phyloP scores from a whole-genome alignment of 2,113 vertebrate species.

The Hystrix cristata region DNA sequence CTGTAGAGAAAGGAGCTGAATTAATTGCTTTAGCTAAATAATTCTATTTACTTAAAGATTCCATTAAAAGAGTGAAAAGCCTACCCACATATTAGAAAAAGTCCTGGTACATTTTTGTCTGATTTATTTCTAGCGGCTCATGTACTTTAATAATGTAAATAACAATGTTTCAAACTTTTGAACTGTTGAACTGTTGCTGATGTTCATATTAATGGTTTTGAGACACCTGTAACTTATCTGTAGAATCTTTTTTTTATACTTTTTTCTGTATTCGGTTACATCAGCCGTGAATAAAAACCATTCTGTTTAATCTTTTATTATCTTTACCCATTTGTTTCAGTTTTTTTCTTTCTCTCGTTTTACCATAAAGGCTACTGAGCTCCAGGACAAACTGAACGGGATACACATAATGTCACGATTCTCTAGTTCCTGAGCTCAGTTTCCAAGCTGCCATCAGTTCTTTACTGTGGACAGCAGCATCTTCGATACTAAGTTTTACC shows the following conservation, averaged over 20 bases:
- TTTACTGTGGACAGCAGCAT: not conserved
- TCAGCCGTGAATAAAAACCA: not conserved
- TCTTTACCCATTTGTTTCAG: not conserved
- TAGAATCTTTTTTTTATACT: not conserved
- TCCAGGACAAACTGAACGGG: not conserved
- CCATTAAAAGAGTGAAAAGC: conserved; percentile 1
- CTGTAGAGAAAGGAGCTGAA: not conserved
- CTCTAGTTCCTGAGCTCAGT: not conserved
- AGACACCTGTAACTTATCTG: not conserved
- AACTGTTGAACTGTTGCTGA: not conserved
- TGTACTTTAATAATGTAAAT: not conserved
- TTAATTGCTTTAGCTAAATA: not conserved
- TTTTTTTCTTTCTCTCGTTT: not conserved
- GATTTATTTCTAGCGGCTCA: not conserved
- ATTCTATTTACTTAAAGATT: not conserved
- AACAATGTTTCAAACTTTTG: not conserved
- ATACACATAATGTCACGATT: too few species aligned
- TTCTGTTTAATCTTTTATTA: not conserved
- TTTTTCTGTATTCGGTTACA: not conserved
- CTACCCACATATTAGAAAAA: not conserved
- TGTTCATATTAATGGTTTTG: not conserved
- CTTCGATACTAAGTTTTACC: not conserved
- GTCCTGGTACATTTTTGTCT: not conserved
- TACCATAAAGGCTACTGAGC: not conserved
- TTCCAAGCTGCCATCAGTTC: not conserved